Evolutionary conservation across 1,140 invertebrate genomes (phyloP).

Genomic region (Ceratina australensis): DNA sequence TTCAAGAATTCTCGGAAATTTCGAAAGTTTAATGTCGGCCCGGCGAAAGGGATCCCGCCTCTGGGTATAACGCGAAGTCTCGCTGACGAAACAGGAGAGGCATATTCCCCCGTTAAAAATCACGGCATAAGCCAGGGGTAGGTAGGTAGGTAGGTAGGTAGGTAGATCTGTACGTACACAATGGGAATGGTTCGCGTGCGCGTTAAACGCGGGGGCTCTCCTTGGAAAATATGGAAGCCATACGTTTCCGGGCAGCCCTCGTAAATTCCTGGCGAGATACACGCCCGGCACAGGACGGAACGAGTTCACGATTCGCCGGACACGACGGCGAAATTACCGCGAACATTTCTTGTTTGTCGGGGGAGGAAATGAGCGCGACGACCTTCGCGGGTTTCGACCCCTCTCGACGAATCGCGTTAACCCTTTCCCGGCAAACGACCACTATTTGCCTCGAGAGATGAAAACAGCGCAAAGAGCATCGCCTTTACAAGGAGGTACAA

Average conservation of each 20-base stretch:
- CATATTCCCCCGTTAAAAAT: not conserved
- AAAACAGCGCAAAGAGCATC: too few species aligned
- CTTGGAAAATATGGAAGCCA: slow-evolving; percentile 59
- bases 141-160: too few species aligned
- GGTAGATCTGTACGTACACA: too few species aligned
- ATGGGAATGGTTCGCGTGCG: slow-evolving; percentile 25
- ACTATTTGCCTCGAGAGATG: too few species aligned
- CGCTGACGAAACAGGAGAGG: not conserved
- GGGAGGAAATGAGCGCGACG: slow-evolving; percentile 5
- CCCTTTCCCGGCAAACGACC: not conserved
- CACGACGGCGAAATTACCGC: slow-evolving; percentile 29
- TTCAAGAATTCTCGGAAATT: not conserved
- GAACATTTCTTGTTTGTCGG: slow-evolving; percentile 22
- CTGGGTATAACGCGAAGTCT: not conserved
- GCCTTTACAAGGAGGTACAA: too few species aligned
- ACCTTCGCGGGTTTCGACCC: not conserved
- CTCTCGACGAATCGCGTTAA: not conserved
- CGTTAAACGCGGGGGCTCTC: slow-evolving; percentile 39
- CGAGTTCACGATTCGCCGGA: slow-evolving; percentile 42
- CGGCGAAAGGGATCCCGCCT: not conserved
- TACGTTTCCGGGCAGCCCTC: slow-evolving; percentile 49
- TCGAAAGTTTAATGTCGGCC: not conserved
- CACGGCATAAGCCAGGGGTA: not conserved
- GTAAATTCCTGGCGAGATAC: slow-evolving; percentile 41
- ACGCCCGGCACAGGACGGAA: slow-evolving; percentile 23